These are phyloP conservation scores for Odobenus rosmarus DNA, from an alignment of 2,113 vertebrate species.

Conservation along the genomic window DNA sequence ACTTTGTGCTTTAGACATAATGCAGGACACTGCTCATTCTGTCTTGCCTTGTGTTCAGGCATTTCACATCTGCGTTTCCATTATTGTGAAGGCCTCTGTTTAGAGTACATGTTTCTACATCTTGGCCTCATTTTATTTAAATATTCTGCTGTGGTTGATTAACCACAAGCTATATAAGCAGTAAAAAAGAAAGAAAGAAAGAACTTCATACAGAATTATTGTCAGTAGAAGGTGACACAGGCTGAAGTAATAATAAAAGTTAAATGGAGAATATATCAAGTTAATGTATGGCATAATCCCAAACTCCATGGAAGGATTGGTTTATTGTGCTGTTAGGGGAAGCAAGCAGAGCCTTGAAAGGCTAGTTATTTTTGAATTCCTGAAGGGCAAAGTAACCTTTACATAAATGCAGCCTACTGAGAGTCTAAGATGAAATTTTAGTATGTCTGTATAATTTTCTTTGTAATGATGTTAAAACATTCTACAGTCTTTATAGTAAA, in stretches of 20 bases:
- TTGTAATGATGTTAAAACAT: conserved; percentile 51
- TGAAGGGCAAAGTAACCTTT: conserved; percentile 69
- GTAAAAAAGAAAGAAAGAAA: conserved; percentile 40
- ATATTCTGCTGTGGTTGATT: conserved; percentile 22
- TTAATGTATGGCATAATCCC: conserved; percentile 49
- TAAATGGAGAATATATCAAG: conserved; percentile 56
- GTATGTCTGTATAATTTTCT: conserved; percentile 50
- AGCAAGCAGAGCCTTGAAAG: conserved; percentile 43
- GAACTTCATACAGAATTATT: conserved; percentile 48
- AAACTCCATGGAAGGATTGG: conserved; percentile 42
- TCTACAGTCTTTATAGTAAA: conserved; percentile 10
- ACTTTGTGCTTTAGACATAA: not conserved
- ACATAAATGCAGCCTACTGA: conserved; percentile 28
- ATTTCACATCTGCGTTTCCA: not conserved
- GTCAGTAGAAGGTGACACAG: conserved; percentile 56
- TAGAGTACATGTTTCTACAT: not conserved
- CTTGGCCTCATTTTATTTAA: conserved; percentile 60
- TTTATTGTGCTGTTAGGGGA: conserved; percentile 61
- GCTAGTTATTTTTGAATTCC: conserved; percentile 59
- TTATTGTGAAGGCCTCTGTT: not conserved
- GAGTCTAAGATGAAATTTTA: conserved; percentile 51
- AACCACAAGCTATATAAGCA: not conserved
- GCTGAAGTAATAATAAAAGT: conserved; percentile 58
- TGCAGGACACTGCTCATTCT: not conserved
- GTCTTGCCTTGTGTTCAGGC: not conserved